Evolutionary conservation across 2,113 vertebrate species (phyloP), one percentile per base, ranked within the genome.

Genomic region (Balaenoptera acutorostrata): DNA sequence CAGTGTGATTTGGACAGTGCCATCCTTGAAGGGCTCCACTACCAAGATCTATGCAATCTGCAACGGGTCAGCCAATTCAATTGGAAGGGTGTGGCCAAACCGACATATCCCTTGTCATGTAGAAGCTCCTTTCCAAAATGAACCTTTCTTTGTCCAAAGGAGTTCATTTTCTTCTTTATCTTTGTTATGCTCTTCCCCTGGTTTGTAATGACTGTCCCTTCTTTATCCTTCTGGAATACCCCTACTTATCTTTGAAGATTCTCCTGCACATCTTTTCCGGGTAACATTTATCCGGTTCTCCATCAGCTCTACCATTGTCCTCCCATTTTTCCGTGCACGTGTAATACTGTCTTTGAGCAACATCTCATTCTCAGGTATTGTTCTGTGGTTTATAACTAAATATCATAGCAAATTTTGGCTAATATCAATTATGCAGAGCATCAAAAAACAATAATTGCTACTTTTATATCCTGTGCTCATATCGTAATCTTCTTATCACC

Each of bases 31-130:
- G 66, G 39, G 5, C 44, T 31, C 31, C 2, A 3, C n/a, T 8
- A 21, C 20, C 39, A 31, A 31, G 57, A 21, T 57, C 10, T 69
- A 1, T 7, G 3, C 1, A 5, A 31, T 18, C 55, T 74, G 8
- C 27, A 20, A 0, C 1, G 13, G 5, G 57, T 90, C 71, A 31
- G 8, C 14, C n/a, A 11, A n/a, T 20, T 18, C 27, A 33, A 0
- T 6, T 41, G 41, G 27, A 44, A 69, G 27, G 27, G 6, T 27
- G 11, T 25, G 33, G 8, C 39, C 36, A 52, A 36, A 18, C 1
- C 49, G 20, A 15, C 7, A 31, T 39, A 20, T 3, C 46, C 46
- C 25, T 81, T 81, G 64, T 15, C 23, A 10, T 0, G 36, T 11
- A 57, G 49, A 69, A 52, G 31, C 39, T 68, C 15, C 3, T 18